phyloP scores from a whole-genome alignment of 2,797 vertebrate species.

The Anguilla pacifica region DNA sequence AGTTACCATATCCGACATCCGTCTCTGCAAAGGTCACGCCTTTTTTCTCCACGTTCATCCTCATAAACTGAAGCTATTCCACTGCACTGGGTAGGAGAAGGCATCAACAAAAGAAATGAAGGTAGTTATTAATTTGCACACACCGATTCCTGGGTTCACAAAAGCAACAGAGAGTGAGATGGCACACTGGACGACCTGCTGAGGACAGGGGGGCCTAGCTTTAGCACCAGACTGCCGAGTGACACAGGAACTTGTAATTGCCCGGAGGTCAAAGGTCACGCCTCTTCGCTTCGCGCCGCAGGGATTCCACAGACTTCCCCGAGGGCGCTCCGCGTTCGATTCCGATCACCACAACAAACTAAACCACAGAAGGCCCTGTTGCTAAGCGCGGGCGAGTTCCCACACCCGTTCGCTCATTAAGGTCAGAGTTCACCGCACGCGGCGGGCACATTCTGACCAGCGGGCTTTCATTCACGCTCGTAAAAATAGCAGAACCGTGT shows the following conservation, averaged over 20 bases:
- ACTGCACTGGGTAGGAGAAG: neutral
- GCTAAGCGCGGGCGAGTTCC: constrained; percentile 34
- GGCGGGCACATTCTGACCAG: neutral
- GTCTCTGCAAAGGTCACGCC: neutral
- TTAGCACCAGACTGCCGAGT: neutral
- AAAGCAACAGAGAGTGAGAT: neutral
- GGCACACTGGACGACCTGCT: neutral
- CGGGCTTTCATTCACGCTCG: neutral
- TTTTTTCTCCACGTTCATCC: neutral
- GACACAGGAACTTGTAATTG: constrained; percentile 5
- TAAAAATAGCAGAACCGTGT: neutral
- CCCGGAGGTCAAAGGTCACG: neutral
- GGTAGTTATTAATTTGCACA: neutral
- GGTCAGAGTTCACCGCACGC: neutral
- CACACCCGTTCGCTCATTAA: neutral
- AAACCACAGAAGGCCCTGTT: constrained; percentile 37
- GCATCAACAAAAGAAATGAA: neutral
- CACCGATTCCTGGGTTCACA: neutral
- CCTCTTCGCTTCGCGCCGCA: neutral
- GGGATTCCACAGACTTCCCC: constrained; percentile 21
- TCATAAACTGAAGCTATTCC: neutral
- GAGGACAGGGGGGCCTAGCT: neutral
- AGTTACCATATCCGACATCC: neutral
- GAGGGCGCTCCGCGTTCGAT: constrained; percentile 37
- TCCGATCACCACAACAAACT: constrained; percentile 57